Evolutionary conservation across 2,888 invertebrate genomes (phyloP).

Genomic region (Pandemis heparana): DNA sequence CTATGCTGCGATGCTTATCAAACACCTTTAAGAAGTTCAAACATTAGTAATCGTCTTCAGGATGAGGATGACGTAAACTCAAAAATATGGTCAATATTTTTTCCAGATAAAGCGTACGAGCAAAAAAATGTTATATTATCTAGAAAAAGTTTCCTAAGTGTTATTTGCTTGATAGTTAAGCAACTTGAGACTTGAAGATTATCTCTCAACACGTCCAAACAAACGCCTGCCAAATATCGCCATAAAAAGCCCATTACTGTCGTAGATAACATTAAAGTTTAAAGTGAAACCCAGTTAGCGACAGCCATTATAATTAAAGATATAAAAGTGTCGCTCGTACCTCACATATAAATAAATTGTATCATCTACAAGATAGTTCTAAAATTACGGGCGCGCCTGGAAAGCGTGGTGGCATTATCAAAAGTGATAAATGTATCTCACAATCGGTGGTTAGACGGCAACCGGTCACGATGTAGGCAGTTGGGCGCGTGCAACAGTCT

Average conservation of each 20-base stretch:
- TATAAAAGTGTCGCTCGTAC: slow-evolving; percentile 12
- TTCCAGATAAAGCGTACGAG: slow-evolving; percentile 3
- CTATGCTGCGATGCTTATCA: not conserved
- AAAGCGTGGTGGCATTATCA: slow-evolving; percentile 53
- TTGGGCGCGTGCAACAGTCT: slow-evolving; percentile 53
- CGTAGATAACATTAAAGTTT: slow-evolving; percentile 27
- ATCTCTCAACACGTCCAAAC: slow-evolving; percentile 18
- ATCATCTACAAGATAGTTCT: slow-evolving; percentile 26
- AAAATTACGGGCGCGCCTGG: slow-evolving; percentile 37
- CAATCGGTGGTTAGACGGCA: slow-evolving; percentile 52
- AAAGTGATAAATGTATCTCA: slow-evolving; percentile 46
- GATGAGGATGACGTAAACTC: slow-evolving; percentile 14
- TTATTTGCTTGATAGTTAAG: slow-evolving; percentile 6
- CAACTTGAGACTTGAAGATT: slow-evolving; percentile 10
- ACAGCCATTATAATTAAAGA: slow-evolving; percentile 26
- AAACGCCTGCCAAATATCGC: slow-evolving; percentile 26
- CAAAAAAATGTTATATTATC: not conserved
- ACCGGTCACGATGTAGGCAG: slow-evolving; percentile 66
- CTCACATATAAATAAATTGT: slow-evolving; percentile 32
- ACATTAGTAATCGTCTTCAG: not conserved
- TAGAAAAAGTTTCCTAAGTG: slow-evolving; percentile 18
- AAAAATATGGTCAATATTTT: slow-evolving; percentile 22
- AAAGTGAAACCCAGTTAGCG: slow-evolving; percentile 21
- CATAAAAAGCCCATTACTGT: slow-evolving; percentile 24
- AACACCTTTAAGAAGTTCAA: slow-evolving; percentile 1